These are phyloP conservation scores for Anniella stebbinsi DNA, from an alignment of 2,797 vertebrate species.

Conservation along the genomic window DNA sequence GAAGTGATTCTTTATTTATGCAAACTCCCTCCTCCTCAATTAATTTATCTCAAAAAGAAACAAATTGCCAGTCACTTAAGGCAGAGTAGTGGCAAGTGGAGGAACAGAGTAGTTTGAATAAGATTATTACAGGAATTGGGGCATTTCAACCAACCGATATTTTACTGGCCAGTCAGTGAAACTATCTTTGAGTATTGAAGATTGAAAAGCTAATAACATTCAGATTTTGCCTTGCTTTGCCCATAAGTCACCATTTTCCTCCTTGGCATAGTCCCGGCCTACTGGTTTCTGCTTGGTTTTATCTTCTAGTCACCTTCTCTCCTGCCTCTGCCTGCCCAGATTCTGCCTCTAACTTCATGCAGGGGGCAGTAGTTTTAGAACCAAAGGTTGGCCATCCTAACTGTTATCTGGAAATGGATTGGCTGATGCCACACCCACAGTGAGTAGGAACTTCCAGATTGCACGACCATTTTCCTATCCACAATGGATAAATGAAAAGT, in stretches of 20 bases:
- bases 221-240: neutral
- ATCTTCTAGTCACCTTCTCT: neutral
- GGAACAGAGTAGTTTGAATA: neutral
- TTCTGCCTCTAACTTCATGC: neutral
- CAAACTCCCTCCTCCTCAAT: slow-evolving; percentile 33
- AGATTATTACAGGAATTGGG: neutral
- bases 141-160: neutral
- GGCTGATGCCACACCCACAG: neutral
- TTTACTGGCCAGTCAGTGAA: neutral
- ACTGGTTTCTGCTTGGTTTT: neutral
- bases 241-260: neutral
- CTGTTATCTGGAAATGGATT: neutral
- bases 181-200: neutral
- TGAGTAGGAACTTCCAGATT: neutral
- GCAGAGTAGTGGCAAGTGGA: neutral
- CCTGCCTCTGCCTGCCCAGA: neutral
- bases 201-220: neutral
- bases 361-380: neutral
- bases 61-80: slow-evolving; percentile 45
- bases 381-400: neutral
- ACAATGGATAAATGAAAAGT: neutral
- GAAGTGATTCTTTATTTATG: slow-evolving; percentile 41
- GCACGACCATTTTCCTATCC: neutral
- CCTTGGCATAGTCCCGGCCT: neutral
- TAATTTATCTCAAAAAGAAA: slow-evolving; percentile 59